Conservation (phyloP, 2,113 vertebrate species). For the Macrotis lagotis region DNA sequence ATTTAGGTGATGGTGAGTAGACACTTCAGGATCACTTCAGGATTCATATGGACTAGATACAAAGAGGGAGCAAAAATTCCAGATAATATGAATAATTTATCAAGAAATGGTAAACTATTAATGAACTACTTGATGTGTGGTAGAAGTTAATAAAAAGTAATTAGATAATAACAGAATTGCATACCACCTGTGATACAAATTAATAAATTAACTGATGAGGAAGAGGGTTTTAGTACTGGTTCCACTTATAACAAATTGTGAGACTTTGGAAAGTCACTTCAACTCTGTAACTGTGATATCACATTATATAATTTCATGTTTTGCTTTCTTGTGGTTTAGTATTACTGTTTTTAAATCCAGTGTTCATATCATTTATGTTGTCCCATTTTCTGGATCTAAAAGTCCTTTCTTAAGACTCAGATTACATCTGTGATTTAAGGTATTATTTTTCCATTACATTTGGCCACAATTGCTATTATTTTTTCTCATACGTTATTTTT, state of each 20-base stretch:
- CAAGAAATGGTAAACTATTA: not conserved
- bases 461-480: not conserved
- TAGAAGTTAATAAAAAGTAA: not conserved
- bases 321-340: not conserved
- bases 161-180: not conserved
- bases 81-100: not conserved
- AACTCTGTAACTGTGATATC: not conserved
- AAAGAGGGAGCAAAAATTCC: not conserved
- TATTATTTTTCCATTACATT: conserved; percentile 32
- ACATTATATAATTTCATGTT: not conserved
- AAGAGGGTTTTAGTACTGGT: not conserved
- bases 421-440: conserved; percentile 16
- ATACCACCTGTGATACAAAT: not conserved
- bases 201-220: not conserved
- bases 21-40: not conserved
- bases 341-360: not conserved
- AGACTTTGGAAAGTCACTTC: not conserved
- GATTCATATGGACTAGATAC: not conserved
- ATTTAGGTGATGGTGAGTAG: not conserved
- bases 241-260: not conserved
- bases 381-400: conserved; percentile 27
- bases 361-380: not conserved
- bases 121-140: not conserved
- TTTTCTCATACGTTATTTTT: not conserved
- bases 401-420: conserved; percentile 17